Percentiles rank a stretch among this genome's conserved stretches.
These are phyloP conservation scores for Palythoa grandiflora DNA, from an alignment of 92 coral and sea anemone genomes.

Conservation along the genomic window DNA sequence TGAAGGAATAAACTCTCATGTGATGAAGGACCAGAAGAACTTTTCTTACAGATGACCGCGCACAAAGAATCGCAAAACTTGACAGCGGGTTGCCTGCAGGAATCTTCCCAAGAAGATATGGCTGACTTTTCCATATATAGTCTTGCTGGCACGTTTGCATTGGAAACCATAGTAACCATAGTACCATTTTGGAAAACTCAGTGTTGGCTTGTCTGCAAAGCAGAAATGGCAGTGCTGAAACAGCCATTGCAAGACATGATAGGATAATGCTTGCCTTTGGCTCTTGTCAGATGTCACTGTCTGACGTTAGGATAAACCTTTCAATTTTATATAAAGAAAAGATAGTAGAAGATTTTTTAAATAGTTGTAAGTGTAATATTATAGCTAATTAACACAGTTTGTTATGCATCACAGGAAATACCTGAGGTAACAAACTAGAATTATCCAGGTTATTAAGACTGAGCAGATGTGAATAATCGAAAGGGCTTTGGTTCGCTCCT, in stretches of 20 bases:
- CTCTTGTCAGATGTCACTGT: conserved; percentile 7
- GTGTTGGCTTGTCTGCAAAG: conserved; percentile 59
- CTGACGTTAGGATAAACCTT: conserved; percentile 22
- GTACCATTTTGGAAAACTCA: conserved; percentile 65
- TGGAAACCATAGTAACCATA: conserved; percentile 60
- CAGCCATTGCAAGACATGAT: conserved; percentile 52
- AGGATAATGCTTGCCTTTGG: conserved; percentile 57
- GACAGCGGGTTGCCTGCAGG: conserved; percentile 68
- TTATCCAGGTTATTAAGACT: conserved; percentile 9
- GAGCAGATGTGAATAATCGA: conserved; percentile 4
- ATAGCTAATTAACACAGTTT: conserved; percentile 1
- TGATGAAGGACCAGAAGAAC: conserved; percentile 63
- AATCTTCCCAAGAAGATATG: conserved; percentile 61
- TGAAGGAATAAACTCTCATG: conserved; percentile 61
- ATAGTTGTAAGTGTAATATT: not conserved
- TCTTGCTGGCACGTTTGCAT: conserved; percentile 56
- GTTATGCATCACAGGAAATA: not conserved
- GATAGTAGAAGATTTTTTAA: not conserved
- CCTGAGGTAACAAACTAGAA: conserved; percentile 3
- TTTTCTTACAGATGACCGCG: conserved; percentile 71
- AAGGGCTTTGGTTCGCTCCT: not conserved
- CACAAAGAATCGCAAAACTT: conserved; percentile 68
- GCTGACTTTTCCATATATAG: conserved; percentile 73
- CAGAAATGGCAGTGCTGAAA: conserved; percentile 75
- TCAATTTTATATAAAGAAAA: conserved; percentile 14